A percentile compares a stretch with the other conserved stretches of the same genome.
phyloP scores from a whole-genome alignment of 2,113 vertebrate species.

The Antechinus stuartii region DNA sequence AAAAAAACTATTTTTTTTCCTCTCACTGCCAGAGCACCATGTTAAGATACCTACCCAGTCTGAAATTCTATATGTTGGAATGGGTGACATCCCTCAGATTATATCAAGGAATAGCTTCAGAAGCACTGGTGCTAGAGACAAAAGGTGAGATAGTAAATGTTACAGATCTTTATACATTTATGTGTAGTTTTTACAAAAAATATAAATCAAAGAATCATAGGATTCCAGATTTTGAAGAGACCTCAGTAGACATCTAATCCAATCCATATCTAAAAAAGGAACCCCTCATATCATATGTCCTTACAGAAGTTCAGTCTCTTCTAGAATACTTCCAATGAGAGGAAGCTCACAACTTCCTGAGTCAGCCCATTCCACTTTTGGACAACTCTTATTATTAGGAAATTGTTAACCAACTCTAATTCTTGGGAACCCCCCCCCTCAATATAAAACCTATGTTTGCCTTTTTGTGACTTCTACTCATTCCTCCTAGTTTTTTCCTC shows the following conservation, averaged over 20 bases:
- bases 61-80: not conserved
- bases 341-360: not conserved
- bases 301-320: not conserved
- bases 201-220: not conserved
- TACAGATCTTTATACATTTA: not conserved
- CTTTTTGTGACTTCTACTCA: not conserved
- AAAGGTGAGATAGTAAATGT: not conserved
- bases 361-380: not conserved
- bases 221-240: not conserved
- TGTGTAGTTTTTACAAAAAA: not conserved
- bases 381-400: not conserved
- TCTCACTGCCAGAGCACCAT: not conserved
- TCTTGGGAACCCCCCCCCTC: not conserved
- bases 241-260: not conserved
- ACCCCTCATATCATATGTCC: not conserved
- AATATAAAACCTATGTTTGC: not conserved
- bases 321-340: not conserved
- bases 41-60: not conserved
- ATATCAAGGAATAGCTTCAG: not conserved
- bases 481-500: not conserved
- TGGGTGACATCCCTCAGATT: not conserved
- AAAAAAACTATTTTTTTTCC: not conserved
- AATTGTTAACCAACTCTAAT: not conserved
- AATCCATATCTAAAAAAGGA: not conserved
- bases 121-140: not conserved